Conservation (phyloP, 2,797 vertebrate genomes). For the Acanthiza pusilla region DNA sequence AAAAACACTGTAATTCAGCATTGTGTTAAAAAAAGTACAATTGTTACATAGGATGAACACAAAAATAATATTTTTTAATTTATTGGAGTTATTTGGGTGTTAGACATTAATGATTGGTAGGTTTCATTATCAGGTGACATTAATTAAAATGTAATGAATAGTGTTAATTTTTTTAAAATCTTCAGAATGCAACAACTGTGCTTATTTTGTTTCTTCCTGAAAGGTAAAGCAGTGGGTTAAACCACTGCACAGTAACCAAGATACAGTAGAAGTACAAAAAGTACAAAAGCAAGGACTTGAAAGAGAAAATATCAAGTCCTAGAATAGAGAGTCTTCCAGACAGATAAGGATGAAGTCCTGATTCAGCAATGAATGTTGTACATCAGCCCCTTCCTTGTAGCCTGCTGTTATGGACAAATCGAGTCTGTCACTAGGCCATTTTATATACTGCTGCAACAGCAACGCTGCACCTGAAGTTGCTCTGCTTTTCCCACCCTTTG, state of each 20-base stretch:
- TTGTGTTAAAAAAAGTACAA: not conserved
- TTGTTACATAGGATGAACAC: not conserved
- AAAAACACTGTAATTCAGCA: not conserved
- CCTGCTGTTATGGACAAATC: accelerated
- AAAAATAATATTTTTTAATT: not conserved
- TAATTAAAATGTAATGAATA: not conserved
- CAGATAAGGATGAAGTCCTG: not conserved
- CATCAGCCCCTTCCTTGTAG: not conserved
- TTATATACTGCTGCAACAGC: not conserved
- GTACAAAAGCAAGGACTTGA: not conserved
- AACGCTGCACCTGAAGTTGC: not conserved
- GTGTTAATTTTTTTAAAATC: not conserved
- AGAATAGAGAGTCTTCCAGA: not conserved
- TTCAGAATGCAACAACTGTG: not conserved
- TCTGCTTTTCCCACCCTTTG: not conserved
- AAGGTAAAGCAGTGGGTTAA: not conserved
- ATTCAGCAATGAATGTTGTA: not conserved
- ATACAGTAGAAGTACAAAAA: not conserved
- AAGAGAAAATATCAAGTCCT: not conserved
- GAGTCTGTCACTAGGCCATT: not conserved
- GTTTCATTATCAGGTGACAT: not conserved
- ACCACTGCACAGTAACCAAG: not conserved
- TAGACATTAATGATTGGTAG: not conserved
- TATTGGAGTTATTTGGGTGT: not conserved
- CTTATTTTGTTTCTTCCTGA: not conserved